Base-by-base conservation (phyloP, 35 echinoderm and acorn worm species). In the Eucidaris tribuloides region DNA sequence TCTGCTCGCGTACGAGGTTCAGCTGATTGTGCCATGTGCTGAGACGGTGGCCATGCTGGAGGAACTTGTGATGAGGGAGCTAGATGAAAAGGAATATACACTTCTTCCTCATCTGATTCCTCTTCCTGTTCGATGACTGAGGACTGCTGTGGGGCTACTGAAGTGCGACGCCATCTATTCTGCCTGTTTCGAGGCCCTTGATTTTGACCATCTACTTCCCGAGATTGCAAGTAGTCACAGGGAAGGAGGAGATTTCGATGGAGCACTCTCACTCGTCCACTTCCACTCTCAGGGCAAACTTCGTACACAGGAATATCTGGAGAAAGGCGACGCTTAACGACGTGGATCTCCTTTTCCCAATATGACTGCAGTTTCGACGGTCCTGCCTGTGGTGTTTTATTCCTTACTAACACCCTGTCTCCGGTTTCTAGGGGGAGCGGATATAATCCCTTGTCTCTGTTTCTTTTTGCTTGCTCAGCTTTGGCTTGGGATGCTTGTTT, bases 401-500 rank as follows among this genome's bases (percentile, higher is more conserved):
- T 52, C 48, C n/a, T 52, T 9, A 52, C 48, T n/a, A 52, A 52
- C 48, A 52, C 48, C n/a, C 48, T 52, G 48, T 52, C 48, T 11
- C 48, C 48, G n/a, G 48, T 9, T 11, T 52, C 9, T 9, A 52
- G 48, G 48, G 59, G 66, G 15, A 87, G 30, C 2, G 88, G 17
- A 22, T 65, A 22, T 31, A 62, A 68, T n/a, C 39, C 41, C 57
- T 84, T 91, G 30, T 83, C 36, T 52, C 48, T 52, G 48, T 52
- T 9, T 52, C 48, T 52, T n/a, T 76, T 78, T 19, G 79, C 65
- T n/a, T 42, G 58, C 22, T 22, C 79, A 38, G 62, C 62, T 22
- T 52, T 52, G 9, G 48, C 7, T 25, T 85, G 77, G 42, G 9
- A 45, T 49, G 89, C 38, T 54, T 91, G 19, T 34, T 87, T 87